Evolutionary conservation across 2,888 invertebrate genomes (phyloP), one percentile per base, ranked within the genome.

Genomic region (Catonia carolina): DNA sequence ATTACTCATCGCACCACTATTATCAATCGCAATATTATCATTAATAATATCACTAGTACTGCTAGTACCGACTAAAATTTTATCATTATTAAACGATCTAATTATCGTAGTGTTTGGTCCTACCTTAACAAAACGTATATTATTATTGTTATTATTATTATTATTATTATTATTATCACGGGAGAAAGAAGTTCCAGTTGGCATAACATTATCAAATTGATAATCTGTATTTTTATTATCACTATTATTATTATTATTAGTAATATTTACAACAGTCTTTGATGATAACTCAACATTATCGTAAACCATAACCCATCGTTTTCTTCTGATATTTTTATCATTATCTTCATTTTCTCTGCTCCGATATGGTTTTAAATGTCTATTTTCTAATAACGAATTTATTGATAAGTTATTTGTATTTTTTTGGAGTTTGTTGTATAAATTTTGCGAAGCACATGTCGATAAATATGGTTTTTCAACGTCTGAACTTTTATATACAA

Each of bases 401-500:
- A 10, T 10, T 33, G 10, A 33, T 7, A 10, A 37, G 6, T 3
- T 5, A 3, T 7, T 37, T 6, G 4, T 3, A 14, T 37, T 37
- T 15, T 37, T 37, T 37, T 37, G 37, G 4, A 37, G 12, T 27
- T 27, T 45, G 8, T 23, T 4, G n/a, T 45, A 27, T n/a, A 45
- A 27, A 15, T 27, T 22, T 17, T 22, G 42, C 20, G 52, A 53
- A 8, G 63, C 62, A 48, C 64, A 63, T 1, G 59, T 51, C 12
- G 48, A 56, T 2, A 42, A 23, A 20, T 36, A 22, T 14, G 72
- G 70, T 5, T 77, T 79, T 64, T 77, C 74, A 56, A 92, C 89
- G 74, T 92, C 91, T 52, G 86, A 84, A 63, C 82, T 76, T 67
- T 84, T 82, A 77, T 93, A 93, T 66, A 92, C 84, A 70, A 93